Conservation (phyloP, 2,888 invertebrate genomes). For the Latrodectus elegans region DNA sequence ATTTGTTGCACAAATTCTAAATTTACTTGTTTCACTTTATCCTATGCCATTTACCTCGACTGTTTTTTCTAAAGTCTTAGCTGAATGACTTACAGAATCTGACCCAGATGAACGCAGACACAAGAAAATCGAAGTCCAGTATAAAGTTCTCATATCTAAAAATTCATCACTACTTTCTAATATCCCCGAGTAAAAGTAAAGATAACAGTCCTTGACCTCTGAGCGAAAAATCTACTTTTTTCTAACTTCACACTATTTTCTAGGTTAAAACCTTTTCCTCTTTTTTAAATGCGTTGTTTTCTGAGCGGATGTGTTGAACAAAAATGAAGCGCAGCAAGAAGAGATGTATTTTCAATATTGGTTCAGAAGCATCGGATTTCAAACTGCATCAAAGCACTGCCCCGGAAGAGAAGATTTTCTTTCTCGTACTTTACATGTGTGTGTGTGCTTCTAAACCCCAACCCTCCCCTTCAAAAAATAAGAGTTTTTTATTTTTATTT, state of each 20-base stretch:
- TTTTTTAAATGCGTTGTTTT: conserved; percentile 13
- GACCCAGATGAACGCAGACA: too few relatives aligned
- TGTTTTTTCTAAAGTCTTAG: too few relatives aligned
- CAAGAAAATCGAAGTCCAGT: too few relatives aligned
- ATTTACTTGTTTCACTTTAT: too few relatives aligned
- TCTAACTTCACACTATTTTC: background rate
- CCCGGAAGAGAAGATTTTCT: conserved; percentile 36
- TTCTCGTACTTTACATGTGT: conserved; percentile 1
- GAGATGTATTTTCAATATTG: conserved; percentile 58
- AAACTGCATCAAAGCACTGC: conserved; percentile 22
- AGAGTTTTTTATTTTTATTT: conserved; percentile 16
- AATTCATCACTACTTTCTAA: background rate
- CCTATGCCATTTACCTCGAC: too few relatives aligned
- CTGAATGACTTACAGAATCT: too few relatives aligned
- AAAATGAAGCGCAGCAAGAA: conserved; percentile 27
- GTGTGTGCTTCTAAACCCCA: background rate
- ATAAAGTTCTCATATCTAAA: too few relatives aligned
- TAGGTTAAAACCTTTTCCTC: conserved; percentile 6
- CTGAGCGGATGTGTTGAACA: conserved; percentile 27
- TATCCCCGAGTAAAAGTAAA: conserved; percentile 1
- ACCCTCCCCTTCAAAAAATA: conserved; percentile 9
- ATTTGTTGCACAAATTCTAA: too few relatives aligned
- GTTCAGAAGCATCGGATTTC: conserved; percentile 64
- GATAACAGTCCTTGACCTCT: conserved; percentile 23
- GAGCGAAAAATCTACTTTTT: conserved; percentile 3